Conservation (phyloP, 2,888 invertebrate species). For the Prenolepis imparis region DNA sequence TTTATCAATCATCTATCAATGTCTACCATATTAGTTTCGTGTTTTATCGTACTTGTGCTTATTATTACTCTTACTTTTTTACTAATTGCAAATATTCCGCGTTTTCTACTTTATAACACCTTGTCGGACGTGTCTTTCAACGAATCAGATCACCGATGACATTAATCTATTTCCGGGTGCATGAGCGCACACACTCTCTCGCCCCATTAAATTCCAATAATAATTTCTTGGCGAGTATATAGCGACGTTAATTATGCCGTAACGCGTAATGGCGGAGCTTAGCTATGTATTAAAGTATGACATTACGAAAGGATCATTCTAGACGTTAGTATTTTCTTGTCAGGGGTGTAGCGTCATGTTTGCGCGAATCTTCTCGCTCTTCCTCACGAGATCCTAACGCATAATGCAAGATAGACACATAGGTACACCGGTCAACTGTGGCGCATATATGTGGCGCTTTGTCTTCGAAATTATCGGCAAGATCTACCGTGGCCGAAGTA, state of each 20-base stretch:
- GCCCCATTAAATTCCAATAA: constrained; percentile 37
- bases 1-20: constrained; percentile 23
- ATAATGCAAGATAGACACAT: not conserved
- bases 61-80: not conserved
- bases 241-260: constrained; percentile 48
- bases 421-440: constrained; percentile 29
- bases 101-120: constrained; percentile 14
- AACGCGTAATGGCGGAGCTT: constrained; percentile 45
- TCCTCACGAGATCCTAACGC: constrained; percentile 7
- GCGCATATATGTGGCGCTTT: constrained; percentile 64
- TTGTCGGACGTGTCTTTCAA: constrained; percentile 45
- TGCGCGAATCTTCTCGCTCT: constrained; percentile 29
- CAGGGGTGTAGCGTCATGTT: constrained; percentile 29
- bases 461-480: constrained; percentile 80
- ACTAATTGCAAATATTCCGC: not conserved
- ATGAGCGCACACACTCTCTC: constrained; percentile 1
- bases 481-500: constrained; percentile 80
- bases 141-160: constrained; percentile 35
- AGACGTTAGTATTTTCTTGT: constrained; percentile 53
- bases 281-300: constrained; percentile 53
- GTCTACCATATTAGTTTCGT: not conserved
- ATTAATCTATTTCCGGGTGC: constrained; percentile 37
- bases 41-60: not conserved
- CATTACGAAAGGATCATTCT: constrained; percentile 58
- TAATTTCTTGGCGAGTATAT: constrained; percentile 32